phyloP scores from a whole-genome alignment of 1,140 invertebrate species.

The Ostrea denselamellosa region DNA sequence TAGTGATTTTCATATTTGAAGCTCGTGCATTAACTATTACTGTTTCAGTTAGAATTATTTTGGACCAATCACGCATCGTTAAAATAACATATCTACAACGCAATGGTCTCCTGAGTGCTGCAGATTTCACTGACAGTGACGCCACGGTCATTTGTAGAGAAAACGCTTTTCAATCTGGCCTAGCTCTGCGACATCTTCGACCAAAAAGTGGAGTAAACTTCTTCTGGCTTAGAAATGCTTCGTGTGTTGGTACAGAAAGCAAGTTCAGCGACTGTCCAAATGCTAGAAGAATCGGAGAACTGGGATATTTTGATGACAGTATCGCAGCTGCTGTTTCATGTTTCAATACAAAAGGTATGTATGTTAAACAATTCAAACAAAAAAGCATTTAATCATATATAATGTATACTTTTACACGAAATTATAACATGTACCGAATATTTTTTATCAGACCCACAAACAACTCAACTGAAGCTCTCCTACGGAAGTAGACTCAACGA shows the following conservation, averaged over 20 bases:
- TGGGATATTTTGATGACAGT: constrained; percentile 28
- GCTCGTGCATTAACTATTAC: not conserved
- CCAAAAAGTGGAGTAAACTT: not conserved
- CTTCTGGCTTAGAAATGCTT: constrained; percentile 40
- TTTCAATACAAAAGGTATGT: not conserved
- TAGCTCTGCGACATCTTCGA: constrained; percentile 18
- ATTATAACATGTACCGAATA: not conserved
- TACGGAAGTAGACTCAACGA: constrained; percentile 45
- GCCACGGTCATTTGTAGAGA: constrained; percentile 71
- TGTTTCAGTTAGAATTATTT: not conserved
- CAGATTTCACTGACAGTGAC: constrained; percentile 69
- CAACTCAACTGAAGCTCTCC: constrained; percentile 35
- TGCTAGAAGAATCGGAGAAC: constrained; percentile 10
- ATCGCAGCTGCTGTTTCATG: constrained; percentile 44
- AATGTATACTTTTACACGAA: too few relatives aligned
- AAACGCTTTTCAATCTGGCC: constrained; percentile 51
- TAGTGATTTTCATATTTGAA: not conserved
- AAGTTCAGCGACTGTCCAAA: constrained; percentile 43
- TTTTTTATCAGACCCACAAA: not conserved
- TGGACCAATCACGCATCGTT: not conserved
- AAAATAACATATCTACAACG: constrained; percentile 13
- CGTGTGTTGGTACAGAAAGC: constrained; percentile 43
- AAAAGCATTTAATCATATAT: too few relatives aligned
- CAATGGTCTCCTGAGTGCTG: constrained; percentile 63
- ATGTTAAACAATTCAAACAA: not conserved